Percentiles rank a stretch among this genome's conserved stretches.
Conservation (phyloP, 2,113 vertebrate genomes). For the Nothobranchius kuhntae region DNA sequence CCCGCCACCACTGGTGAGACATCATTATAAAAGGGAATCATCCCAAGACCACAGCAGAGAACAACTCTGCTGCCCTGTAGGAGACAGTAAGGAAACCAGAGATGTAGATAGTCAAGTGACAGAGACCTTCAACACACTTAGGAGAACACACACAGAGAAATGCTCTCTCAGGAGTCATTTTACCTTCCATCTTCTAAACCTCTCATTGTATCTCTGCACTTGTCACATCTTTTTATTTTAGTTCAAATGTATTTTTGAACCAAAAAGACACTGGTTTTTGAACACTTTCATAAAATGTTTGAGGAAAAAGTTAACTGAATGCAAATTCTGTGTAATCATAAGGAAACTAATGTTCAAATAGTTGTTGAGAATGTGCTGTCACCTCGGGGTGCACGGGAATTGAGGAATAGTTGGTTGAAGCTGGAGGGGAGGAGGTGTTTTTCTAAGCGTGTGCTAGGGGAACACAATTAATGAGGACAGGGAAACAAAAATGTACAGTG, state of each 20-base stretch:
- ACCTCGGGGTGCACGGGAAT: constrained; percentile 14
- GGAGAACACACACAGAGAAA: constrained; percentile 46
- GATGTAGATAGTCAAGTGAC: constrained; percentile 48
- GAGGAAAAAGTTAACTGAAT: not conserved
- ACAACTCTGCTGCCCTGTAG: constrained; percentile 60
- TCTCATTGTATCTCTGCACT: constrained; percentile 25
- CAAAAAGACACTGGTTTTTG: not conserved
- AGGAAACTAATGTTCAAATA: constrained; percentile 52
- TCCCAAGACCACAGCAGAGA: constrained; percentile 33
- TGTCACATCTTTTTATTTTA: constrained; percentile 18
- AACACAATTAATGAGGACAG: constrained; percentile 23
- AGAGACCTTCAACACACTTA: not conserved
- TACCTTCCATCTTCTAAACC: constrained; percentile 30
- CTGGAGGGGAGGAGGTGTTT: constrained; percentile 1
- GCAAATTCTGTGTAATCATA: constrained; percentile 50
- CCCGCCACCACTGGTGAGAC: not conserved
- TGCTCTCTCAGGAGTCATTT: constrained; percentile 54
- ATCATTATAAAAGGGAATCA: constrained; percentile 63
- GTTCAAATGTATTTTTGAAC: constrained; percentile 26
- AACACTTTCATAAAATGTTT: constrained; percentile 12
- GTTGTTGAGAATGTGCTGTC: constrained; percentile 8
- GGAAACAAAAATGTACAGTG: constrained; percentile 5
- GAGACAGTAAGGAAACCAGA: constrained; percentile 55
- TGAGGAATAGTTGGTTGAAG: constrained; percentile 29
- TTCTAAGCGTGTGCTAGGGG: constrained; percentile 6